Percentiles rank a stretch among this genome's conserved stretches.
Conservation (phyloP, 2,113 vertebrate genomes). For the Cebus imitator region DNA sequence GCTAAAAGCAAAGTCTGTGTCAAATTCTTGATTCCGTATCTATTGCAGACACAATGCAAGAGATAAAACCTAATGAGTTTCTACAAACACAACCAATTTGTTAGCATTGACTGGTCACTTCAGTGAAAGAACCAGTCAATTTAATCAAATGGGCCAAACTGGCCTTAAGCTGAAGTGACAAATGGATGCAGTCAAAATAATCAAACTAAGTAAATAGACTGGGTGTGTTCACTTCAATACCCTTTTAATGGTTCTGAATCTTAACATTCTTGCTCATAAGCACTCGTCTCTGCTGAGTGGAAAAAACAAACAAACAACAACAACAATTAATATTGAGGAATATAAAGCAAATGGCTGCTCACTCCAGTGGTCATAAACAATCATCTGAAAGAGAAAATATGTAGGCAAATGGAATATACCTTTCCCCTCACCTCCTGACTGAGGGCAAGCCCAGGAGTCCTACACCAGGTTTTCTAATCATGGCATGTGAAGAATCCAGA, state of each 20-base stretch:
- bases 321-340: not conserved
- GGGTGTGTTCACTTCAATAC: slow-evolving; percentile 16
- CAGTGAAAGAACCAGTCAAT: slow-evolving; percentile 71
- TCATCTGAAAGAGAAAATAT: slow-evolving; percentile 41
- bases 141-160: slow-evolving; percentile 76
- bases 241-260: slow-evolving; percentile 13
- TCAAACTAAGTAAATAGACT: slow-evolving; percentile 70
- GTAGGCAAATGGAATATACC: slow-evolving; percentile 22
- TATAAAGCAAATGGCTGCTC: not conserved
- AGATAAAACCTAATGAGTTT: slow-evolving; percentile 75
- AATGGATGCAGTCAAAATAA: slow-evolving; percentile 75
- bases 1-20: slow-evolving; percentile 50
- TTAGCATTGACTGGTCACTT: slow-evolving; percentile 73
- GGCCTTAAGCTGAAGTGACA: slow-evolving; percentile 75
- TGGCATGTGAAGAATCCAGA: slow-evolving; percentile 68
- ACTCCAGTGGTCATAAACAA: not conserved
- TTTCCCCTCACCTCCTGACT: slow-evolving; percentile 32
- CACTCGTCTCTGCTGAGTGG: not conserved
- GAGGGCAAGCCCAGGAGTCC: slow-evolving; percentile 61
- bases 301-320: not conserved
- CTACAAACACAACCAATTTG: slow-evolving; percentile 73
- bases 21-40: slow-evolving; percentile 65
- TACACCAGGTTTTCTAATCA: slow-evolving; percentile 68
- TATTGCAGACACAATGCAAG: slow-evolving; percentile 53
- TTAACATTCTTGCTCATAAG: slow-evolving; percentile 50